Evolutionary conservation across 2,888 invertebrate genomes (phyloP).

Genomic region (Zaprionus lineosus): DNA sequence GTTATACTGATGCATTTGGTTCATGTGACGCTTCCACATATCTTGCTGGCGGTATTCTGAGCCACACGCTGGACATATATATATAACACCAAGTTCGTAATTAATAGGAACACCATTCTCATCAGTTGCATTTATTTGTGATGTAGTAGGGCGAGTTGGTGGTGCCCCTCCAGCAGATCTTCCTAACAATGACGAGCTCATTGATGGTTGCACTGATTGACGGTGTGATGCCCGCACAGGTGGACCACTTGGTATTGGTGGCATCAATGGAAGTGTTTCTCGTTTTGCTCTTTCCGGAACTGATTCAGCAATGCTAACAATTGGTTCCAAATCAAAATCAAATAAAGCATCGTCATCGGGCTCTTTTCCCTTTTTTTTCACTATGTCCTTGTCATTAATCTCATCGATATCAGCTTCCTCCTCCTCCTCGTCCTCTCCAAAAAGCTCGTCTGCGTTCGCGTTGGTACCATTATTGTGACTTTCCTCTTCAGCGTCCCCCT

Average conservation of each 20-base stretch:
- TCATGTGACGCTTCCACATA: conserved; percentile 78
- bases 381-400: conserved; percentile 33
- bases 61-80: conserved; percentile 79
- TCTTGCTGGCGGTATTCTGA: conserved; percentile 74
- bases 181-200: conserved; percentile 6
- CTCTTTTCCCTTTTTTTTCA: conserved; percentile 36
- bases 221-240: conserved; percentile 39
- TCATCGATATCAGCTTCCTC: conserved; percentile 24
- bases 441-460: conserved; percentile 41
- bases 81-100: conserved; percentile 77
- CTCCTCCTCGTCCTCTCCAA: conserved; percentile 44
- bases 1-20: conserved; percentile 71
- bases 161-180: background rate
- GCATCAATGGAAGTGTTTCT: conserved; percentile 15
- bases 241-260: conserved; percentile 32
- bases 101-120: conserved; percentile 66
- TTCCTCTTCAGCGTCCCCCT: conserved; percentile 33
- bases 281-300: conserved; percentile 6
- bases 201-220: conserved; percentile 30
- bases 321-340: conserved; percentile 69
- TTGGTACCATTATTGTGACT: conserved; percentile 21
- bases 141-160: conserved; percentile 50
- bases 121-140: conserved; percentile 70
- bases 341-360: conserved; percentile 77
- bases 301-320: conserved; percentile 47